Base-by-base conservation (phyloP, 2,113 vertebrate species). In the Pelmatolapia mariae region DNA sequence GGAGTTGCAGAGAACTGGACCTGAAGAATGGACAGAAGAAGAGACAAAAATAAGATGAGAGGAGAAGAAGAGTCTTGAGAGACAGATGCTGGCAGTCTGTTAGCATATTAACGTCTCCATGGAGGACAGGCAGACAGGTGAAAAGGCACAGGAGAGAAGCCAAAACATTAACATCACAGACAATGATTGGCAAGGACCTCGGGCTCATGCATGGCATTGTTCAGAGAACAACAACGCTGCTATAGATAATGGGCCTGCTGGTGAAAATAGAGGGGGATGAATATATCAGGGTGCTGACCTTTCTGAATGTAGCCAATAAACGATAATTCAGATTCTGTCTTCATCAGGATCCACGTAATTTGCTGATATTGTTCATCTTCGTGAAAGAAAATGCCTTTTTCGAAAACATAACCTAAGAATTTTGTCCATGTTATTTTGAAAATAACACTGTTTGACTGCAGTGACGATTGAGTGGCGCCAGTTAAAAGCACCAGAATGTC, bases 81-180 rank as follows among this genome's bases (percentile, higher is more conserved):
- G 82, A 82, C 89, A 81, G 82, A 87, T 63, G 31, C 19, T 82
- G 40, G 47, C 38, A 59, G 31, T 80, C 79, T 82, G 84, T 80
- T 85, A 89, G 76, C 80, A 86, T 82, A 86, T 93, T 90, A 84
- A 78, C 1, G 22, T 87, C 68, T 76, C n/a, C 53, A 85, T 2
- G 31, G 78, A 85, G 66, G 82, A 88, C 71, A 6, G 33, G 59
- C 68, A 85, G 89, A 93, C 84, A 90, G 87, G 79, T 94, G 78
- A 57, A 84, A 87, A 59, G 24, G 53, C 31, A 56, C 40, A 80
- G 45, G 22, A 73, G 36, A 79, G 66, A 29, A 43, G 47, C 61
- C 63, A 78, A 71, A 45, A 36, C 87, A 88, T 90, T 88, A 79
- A 33, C 80, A 87, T 84, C 18, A 6, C 73, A 57, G 73, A 78